Conservation (phyloP, 2,797 vertebrate genomes). For the Tangara arthus region DNA sequence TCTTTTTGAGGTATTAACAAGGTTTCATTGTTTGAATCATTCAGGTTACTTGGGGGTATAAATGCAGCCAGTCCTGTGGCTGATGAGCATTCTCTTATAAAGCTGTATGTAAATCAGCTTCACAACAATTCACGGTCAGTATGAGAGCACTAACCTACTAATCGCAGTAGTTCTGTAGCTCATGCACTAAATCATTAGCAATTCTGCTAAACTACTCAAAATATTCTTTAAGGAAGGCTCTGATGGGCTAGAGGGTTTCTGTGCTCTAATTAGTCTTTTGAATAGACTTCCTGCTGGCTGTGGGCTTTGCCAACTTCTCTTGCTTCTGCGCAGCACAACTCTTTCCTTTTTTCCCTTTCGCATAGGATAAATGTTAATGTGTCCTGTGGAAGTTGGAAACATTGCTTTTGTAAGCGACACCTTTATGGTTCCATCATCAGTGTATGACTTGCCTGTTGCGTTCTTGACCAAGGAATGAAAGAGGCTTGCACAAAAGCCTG, state of each 20-base stretch:
- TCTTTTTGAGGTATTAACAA: conserved; percentile 63
- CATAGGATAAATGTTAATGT: background rate
- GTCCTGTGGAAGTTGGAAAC: background rate
- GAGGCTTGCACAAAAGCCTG: background rate
- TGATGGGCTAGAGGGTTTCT: conserved; percentile 4
- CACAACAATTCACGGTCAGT: conserved; percentile 74
- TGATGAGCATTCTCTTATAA: conserved; percentile 80
- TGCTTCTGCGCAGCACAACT: conserved; percentile 23
- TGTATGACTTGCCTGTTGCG: background rate
- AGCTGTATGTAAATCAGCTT: conserved; percentile 79
- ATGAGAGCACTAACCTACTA: conserved; percentile 69
- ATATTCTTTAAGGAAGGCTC: background rate
- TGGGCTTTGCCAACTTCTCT: conserved; percentile 23
- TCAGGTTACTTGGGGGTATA: conserved; percentile 76
- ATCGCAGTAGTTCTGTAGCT: conserved; percentile 49
- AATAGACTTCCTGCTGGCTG: conserved; percentile 33
- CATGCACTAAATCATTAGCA: conserved; percentile 43
- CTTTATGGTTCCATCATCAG: background rate
- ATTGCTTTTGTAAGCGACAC: background rate
- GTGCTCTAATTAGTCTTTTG: conserved; percentile 46
- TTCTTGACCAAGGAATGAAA: background rate
- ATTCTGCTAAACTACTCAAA: conserved; percentile 42
- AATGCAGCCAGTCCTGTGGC: conserved; percentile 72
- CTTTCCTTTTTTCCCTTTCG: conserved; percentile 9
- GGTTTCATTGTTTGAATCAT: conserved; percentile 73